These are phyloP conservation scores for Latrodectus hesperus DNA, from an alignment of 2,888 invertebrate species.

Conservation along the genomic window DNA sequence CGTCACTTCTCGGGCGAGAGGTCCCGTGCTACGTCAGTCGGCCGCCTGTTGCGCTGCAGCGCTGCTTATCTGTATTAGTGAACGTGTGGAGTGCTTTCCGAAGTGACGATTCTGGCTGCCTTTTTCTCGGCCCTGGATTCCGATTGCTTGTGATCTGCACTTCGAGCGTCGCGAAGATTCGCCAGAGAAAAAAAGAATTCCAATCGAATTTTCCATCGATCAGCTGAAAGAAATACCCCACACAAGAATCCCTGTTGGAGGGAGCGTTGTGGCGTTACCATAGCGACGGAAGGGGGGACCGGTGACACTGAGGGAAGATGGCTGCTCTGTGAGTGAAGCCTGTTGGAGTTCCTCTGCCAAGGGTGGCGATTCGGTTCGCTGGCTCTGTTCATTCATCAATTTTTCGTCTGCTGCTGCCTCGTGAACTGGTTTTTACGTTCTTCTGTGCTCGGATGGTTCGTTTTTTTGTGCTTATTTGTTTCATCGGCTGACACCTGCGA, in stretches of 20 bases:
- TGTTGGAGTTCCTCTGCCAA: constrained; percentile 43
- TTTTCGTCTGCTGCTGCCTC: not conserved
- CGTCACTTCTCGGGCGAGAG: constrained; percentile 25
- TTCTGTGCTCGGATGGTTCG: too few relatives aligned
- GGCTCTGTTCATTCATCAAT: constrained; percentile 10
- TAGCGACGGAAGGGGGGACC: constrained; percentile 38
- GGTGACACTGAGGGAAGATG: constrained; percentile 63
- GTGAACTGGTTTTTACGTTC: not conserved
- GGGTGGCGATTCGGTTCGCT: constrained; percentile 7
- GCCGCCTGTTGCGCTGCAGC: constrained; percentile 60
- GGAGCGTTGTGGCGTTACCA: constrained; percentile 43
- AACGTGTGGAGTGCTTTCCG: constrained; percentile 35
- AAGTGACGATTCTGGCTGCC: constrained; percentile 17
- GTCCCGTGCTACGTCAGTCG: constrained; percentile 52
- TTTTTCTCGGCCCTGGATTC: constrained; percentile 2
- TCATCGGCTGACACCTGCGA: not conserved
- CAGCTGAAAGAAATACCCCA: constrained; percentile 12
- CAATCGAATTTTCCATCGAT: constrained; percentile 1
- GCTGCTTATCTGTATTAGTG: constrained; percentile 33
- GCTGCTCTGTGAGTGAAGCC: constrained; percentile 49
- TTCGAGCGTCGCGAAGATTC: not conserved
- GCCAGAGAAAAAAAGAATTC: not conserved
- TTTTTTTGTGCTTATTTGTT: not conserved
- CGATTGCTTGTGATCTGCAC: not conserved
- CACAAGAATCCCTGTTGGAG: constrained; percentile 8